Evolutionary conservation across 2,888 invertebrate genomes (phyloP).

Genomic region (Apodemia mormo): DNA sequence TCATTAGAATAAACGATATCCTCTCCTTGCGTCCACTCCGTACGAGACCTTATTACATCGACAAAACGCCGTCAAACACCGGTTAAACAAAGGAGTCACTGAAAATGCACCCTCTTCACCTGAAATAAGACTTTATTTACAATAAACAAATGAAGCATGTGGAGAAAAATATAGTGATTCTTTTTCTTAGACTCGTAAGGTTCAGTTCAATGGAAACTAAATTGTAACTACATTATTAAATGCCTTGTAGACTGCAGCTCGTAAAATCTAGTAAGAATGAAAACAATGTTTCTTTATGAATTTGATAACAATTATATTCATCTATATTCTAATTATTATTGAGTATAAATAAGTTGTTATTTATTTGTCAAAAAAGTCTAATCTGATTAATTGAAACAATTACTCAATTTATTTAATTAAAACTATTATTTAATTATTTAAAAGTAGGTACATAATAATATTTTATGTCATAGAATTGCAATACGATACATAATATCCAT

Average conservation of each 20-base stretch:
- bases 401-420: too few relatives aligned
- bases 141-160: constrained; percentile 32
- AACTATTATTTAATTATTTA: too few relatives aligned
- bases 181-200: constrained; percentile 33
- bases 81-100: constrained; percentile 43
- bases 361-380: too few relatives aligned
- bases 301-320: too few relatives aligned
- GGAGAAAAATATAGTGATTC: constrained; percentile 33
- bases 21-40: constrained; percentile 79
- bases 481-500: too few relatives aligned
- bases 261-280: neutral
- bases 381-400: too few relatives aligned
- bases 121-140: constrained; percentile 48
- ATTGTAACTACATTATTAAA: constrained; percentile 9
- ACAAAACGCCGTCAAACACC: constrained; percentile 77
- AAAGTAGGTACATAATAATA: too few relatives aligned
- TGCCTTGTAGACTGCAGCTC: neutral
- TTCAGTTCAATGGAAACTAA: constrained; percentile 28
- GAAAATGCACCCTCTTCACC: constrained; percentile 47
- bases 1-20: constrained; percentile 82
- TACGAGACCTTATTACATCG: constrained; percentile 78
- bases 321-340: too few relatives aligned
- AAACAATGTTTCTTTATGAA: neutral
- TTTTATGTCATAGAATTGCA: too few relatives aligned
- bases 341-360: too few relatives aligned